phyloP scores from a whole-genome alignment of 2,797 vertebrate species.

The Halcyon smyrnensis region DNA sequence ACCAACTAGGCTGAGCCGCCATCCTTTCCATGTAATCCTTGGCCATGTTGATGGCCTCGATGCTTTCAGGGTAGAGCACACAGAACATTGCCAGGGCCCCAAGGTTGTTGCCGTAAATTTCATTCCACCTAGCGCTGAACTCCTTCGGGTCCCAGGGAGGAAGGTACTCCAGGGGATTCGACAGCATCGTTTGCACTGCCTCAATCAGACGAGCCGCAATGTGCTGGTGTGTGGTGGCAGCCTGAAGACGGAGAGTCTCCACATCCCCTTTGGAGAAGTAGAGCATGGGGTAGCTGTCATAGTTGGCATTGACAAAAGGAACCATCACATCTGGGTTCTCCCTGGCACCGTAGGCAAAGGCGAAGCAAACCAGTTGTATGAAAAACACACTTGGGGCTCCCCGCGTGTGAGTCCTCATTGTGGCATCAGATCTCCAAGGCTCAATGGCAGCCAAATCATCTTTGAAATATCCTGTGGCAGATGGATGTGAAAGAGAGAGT shows the following conservation, averaged over 20 bases:
- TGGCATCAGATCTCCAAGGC: slow-evolving; percentile 88
- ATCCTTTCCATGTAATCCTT: slow-evolving; percentile 99
- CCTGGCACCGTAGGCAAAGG: slow-evolving; percentile 70
- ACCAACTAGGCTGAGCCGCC: slow-evolving; percentile 99
- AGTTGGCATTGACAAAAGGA: slow-evolving; percentile 92
- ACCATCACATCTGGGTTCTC: slow-evolving; percentile 84
- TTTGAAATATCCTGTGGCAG: slow-evolving; percentile 78
- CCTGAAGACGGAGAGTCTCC: slow-evolving; percentile 83
- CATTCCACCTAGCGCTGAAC: slow-evolving; percentile 96
- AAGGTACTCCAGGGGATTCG: slow-evolving; percentile 90
- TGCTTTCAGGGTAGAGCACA: slow-evolving; percentile 91
- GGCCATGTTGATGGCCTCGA: slow-evolving; percentile 89
- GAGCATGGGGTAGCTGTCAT: slow-evolving; percentile 94
- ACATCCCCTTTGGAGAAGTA: slow-evolving; percentile 89
- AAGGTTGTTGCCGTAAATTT: slow-evolving; percentile 98
- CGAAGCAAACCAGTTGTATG: slow-evolving; percentile 86
- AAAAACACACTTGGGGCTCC: slow-evolving; percentile 97
- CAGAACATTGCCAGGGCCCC: slow-evolving; percentile 96
- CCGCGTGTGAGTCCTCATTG: slow-evolving; percentile 95
- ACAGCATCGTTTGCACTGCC: slow-evolving; percentile 91
- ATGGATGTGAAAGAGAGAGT: background rate
- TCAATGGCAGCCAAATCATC: slow-evolving; percentile 84
- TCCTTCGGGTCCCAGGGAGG: slow-evolving; percentile 93
- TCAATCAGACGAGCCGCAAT: slow-evolving; percentile 86
- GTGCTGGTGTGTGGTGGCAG: slow-evolving; percentile 83